phyloP scores from a whole-genome alignment of 1,140 invertebrate genomes.

The Grapholita molesta region DNA sequence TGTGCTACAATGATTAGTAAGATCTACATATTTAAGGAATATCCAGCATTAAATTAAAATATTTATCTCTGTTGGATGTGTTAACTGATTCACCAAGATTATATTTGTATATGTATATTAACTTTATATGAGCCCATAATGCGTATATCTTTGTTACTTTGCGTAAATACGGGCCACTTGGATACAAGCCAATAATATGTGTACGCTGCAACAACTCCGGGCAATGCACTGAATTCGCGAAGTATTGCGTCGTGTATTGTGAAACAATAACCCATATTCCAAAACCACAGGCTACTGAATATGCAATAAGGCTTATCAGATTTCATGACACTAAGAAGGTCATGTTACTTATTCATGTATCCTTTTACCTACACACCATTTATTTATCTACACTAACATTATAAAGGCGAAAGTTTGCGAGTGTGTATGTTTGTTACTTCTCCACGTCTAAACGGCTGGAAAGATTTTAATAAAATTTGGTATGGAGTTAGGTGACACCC shows the following conservation, averaged over 20 bases:
- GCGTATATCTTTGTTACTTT: not conserved
- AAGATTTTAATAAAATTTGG: too few species aligned
- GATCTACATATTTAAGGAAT: too few species aligned
- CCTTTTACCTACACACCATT: too few species aligned
- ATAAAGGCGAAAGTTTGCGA: too few species aligned
- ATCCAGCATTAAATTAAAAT: too few species aligned
- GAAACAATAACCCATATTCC: not conserved
- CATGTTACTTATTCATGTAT: not conserved
- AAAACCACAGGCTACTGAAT: not conserved
- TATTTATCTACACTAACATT: too few species aligned
- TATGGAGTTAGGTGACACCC: too few species aligned
- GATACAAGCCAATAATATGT: not conserved
- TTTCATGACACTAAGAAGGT: not conserved
- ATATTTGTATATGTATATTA: not conserved
- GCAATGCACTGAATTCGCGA: not conserved
- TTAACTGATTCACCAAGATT: not conserved
- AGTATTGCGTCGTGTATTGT: not conserved
- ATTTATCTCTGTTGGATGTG: too few species aligned
- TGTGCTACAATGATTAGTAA: too few species aligned
- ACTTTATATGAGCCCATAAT: not conserved
- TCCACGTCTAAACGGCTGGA: too few species aligned
- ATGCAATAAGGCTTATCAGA: not conserved
- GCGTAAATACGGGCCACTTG: slow-evolving; percentile 1
- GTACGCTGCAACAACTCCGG: not conserved
- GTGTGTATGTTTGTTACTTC: too few species aligned